Conservation (phyloP, 2,888 invertebrate species). For the Heteromurus nitidus region DNA sequence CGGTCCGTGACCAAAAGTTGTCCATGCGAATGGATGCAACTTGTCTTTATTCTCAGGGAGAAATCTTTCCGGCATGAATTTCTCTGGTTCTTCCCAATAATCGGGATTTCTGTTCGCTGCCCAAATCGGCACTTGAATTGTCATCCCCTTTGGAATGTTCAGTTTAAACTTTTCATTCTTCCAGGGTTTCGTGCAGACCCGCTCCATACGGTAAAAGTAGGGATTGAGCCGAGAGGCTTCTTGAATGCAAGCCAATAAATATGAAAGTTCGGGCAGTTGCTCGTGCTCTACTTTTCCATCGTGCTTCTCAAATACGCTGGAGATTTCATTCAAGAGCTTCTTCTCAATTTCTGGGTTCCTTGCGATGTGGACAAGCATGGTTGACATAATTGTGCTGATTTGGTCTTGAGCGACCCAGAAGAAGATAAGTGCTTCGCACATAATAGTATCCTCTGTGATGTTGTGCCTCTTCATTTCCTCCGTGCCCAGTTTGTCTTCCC, state of each 20-base stretch:
- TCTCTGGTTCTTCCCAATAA: constrained; percentile 65
- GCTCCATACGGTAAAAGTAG: constrained; percentile 64
- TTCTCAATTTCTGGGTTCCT: constrained; percentile 65
- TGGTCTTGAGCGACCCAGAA: constrained; percentile 70
- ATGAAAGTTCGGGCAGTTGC: constrained; percentile 60
- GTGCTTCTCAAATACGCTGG: constrained; percentile 50
- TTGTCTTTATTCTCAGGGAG: constrained; percentile 69
- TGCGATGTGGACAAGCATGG: constrained; percentile 53
- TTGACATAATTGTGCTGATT: constrained; percentile 57
- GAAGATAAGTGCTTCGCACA: constrained; percentile 63
- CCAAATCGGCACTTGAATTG: constrained; percentile 61
- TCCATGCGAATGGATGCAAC: constrained; percentile 62
- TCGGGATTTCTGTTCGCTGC: constrained; percentile 65
- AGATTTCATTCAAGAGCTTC: constrained; percentile 64
- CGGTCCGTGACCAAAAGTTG: constrained; percentile 62
- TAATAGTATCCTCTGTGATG: constrained; percentile 63
- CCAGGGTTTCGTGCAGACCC: constrained; percentile 69
- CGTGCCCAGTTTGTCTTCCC: constrained; percentile 50
- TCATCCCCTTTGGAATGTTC: constrained; percentile 65
- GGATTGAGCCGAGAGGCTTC: constrained; percentile 65
- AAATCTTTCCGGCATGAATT: constrained; percentile 68
- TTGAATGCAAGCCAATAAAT: constrained; percentile 64
- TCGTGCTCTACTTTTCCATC: constrained; percentile 65
- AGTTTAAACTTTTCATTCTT: constrained; percentile 54
- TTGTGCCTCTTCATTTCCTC: constrained; percentile 56